phyloP scores from a whole-genome alignment of 1,140 invertebrate genomes.

The Nilaparvata lugens region DNA sequence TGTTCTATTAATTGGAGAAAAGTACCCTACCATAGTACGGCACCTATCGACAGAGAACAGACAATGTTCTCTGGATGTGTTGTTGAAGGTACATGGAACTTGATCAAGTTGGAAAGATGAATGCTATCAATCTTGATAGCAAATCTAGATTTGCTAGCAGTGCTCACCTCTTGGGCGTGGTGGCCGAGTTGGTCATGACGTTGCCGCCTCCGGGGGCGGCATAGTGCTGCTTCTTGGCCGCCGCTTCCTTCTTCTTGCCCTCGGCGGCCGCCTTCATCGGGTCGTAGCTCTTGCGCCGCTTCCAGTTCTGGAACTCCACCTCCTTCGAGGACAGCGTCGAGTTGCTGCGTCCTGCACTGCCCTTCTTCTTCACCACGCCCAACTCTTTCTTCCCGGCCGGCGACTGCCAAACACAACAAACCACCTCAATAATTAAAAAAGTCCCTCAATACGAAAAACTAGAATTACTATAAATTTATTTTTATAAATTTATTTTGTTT shows the following conservation, averaged over 20 bases:
- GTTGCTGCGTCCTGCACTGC: constrained; percentile 41
- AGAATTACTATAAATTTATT: no score
- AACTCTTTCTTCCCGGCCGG: constrained; percentile 17
- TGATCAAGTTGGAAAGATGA: no score
- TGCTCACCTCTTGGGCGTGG: constrained; percentile 18
- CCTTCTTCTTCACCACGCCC: constrained; percentile 29
- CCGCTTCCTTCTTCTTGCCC: constrained; percentile 50
- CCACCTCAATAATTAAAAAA: no score
- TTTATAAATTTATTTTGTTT: no score
- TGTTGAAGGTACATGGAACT: no score
- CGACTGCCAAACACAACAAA: not conserved
- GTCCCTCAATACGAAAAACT: no score
- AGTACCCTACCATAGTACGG: no score
- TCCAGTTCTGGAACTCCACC: constrained; percentile 86
- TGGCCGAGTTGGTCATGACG: constrained; percentile 23
- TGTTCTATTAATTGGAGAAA: no score
- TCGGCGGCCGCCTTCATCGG: constrained; percentile 79
- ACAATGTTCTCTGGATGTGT: no score
- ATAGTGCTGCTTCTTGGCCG: constrained; percentile 32
- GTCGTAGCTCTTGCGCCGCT: constrained; percentile 81
- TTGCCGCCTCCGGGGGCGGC: constrained; percentile 4
- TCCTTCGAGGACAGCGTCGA: constrained; percentile 56
- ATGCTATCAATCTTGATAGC: not conserved
- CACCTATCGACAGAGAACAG: no score
- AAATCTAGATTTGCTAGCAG: not conserved